These are phyloP conservation scores for Bombus haemorrhoidalis DNA, from an alignment of 1,140 invertebrate species.

Conservation along the genomic window DNA sequence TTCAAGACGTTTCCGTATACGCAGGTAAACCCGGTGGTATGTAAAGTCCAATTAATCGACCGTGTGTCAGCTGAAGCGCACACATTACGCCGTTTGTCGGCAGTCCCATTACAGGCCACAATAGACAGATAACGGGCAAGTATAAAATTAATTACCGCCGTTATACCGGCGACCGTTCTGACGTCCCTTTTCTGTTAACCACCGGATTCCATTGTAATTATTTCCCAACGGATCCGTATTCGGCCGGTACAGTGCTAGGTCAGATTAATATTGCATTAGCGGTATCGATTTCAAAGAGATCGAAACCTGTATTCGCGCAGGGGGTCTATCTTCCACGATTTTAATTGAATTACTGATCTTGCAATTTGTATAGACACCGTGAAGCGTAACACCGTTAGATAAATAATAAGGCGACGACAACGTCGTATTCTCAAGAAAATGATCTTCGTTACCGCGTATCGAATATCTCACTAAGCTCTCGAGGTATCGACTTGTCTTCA, in stretches of 20 bases:
- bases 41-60: slow-evolving; percentile 19
- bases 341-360: slow-evolving; percentile 18
- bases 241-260: neutral
- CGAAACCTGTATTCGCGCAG: neutral
- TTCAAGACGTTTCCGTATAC: neutral
- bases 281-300: slow-evolving; percentile 29
- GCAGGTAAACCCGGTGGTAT: neutral
- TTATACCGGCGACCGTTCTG: neutral
- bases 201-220: slow-evolving; percentile 46
- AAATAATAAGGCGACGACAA: neutral
- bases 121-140: slow-evolving; percentile 21
- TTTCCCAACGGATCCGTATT: slow-evolving; percentile 25
- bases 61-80: neutral
- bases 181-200: slow-evolving; percentile 35
- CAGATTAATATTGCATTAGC: slow-evolving; percentile 41
- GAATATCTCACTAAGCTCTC: neutral
- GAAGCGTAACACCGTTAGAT: no score
- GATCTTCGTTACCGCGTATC: no score
- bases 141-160: slow-evolving; percentile 38
- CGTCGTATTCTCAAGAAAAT: neutral
- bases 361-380: neutral
- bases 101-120: neutral
- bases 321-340: slow-evolving; percentile 27
- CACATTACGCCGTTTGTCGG: slow-evolving; percentile 6
- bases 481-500: no score